These are phyloP conservation scores for Trichopria drosophilae DNA, from an alignment of 2,888 invertebrate species.

Conservation along the genomic window DNA sequence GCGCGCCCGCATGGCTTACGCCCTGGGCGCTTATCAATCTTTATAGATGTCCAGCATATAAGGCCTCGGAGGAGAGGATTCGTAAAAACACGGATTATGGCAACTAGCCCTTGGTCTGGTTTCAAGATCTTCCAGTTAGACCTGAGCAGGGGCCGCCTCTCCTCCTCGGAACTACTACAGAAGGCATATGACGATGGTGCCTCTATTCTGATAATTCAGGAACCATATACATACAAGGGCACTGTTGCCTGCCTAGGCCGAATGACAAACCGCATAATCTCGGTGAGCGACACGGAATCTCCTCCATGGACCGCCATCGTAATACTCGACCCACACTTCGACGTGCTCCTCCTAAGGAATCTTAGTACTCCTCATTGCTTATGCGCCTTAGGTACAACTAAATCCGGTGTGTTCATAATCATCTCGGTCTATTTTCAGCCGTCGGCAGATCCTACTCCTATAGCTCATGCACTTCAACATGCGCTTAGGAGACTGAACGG, in stretches of 20 bases:
- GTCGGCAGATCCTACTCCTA: neutral
- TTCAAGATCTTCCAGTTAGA: slow-evolving; percentile 15
- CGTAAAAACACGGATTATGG: neutral
- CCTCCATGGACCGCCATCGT: neutral
- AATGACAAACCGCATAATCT: neutral
- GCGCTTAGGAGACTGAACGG: no score
- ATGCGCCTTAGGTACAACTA: neutral
- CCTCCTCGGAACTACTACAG: neutral
- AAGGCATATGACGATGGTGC: neutral
- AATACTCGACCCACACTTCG: neutral
- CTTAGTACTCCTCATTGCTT: neutral
- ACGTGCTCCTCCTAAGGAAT: no score
- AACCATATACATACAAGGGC: neutral
- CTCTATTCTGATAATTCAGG: neutral
- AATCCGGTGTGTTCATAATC: no score
- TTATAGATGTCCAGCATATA: slow-evolving; percentile 16
- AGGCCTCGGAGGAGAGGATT: neutral
- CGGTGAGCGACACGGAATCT: neutral
- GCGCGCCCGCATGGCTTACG: no score
- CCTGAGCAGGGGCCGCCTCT: neutral
- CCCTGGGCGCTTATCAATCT: no score
- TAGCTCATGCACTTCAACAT: neutral
- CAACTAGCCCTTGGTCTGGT: no score
- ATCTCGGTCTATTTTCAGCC: neutral
- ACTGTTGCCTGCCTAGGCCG: neutral